Conservation (phyloP, 2,888 invertebrate genomes). For the Lomographa bimaculata region DNA sequence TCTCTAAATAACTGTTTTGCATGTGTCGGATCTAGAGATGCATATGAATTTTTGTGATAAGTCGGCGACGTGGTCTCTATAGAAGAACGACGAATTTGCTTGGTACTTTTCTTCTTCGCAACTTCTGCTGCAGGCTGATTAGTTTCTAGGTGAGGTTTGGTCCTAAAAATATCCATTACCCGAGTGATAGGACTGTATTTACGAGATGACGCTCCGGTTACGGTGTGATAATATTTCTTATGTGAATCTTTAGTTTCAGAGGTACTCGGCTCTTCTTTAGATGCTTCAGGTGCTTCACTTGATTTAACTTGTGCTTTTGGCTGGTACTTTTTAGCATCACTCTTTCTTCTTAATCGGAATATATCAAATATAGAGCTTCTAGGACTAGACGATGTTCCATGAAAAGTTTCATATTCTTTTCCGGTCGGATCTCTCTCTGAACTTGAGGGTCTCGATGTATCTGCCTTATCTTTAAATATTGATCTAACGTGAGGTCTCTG, state of each 20-base stretch:
- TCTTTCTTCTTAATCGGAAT: conserved; percentile 75
- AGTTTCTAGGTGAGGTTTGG: conserved; percentile 64
- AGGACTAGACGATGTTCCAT: conserved; percentile 77
- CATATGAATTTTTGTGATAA: conserved; percentile 78
- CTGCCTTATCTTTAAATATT: conserved; percentile 69
- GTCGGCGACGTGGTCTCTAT: conserved; percentile 78
- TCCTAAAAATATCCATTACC: conserved; percentile 77
- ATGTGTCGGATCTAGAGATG: conserved; percentile 73
- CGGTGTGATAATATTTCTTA: conserved; percentile 79
- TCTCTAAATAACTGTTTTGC: conserved; percentile 77
- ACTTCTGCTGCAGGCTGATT: conserved; percentile 55
- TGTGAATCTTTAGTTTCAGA: conserved; percentile 69
- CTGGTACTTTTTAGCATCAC: conserved; percentile 73
- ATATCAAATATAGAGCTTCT: conserved; percentile 80
- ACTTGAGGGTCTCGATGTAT: conserved; percentile 68
- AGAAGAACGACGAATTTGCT: conserved; percentile 68
- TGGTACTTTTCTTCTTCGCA: conserved; percentile 65
- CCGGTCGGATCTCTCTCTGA: conserved; percentile 64
- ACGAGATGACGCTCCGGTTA: conserved; percentile 74
- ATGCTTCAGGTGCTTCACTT: conserved; percentile 59
- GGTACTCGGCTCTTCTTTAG: conserved; percentile 56
- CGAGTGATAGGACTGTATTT: conserved; percentile 78
- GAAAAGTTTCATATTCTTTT: conserved; percentile 79
- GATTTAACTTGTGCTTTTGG: conserved; percentile 53
- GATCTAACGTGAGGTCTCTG: conserved; percentile 74